Evolutionary conservation across 1,140 invertebrate genomes (phyloP), one percentile per base, ranked within the genome.

Genomic region (Zaprionus kolodkinae): DNA sequence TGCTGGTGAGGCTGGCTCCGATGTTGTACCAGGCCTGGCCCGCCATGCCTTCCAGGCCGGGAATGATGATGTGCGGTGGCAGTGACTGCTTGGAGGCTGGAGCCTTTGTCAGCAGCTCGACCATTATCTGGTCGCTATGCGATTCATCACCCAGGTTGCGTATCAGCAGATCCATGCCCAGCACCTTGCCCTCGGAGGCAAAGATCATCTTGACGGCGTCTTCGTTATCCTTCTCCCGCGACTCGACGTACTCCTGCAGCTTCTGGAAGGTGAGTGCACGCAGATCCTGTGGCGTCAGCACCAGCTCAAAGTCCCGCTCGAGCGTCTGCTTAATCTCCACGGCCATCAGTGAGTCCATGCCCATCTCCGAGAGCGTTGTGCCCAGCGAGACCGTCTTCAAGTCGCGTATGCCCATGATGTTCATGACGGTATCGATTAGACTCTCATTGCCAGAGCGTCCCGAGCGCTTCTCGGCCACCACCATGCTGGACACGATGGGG

Each of bases 311-410:
- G 87, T 97, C 96, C 88, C 96, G 93, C 91, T 98, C 97, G 6
- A 98, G 92, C 0, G 96, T 96, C 92, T 97, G 96, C 82, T 97
- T 97, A 69, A 98, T 96, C 93, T 98, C 97, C 1, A 97, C 96
- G 5, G 96, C 96, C 96, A 97, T 97, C 88, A 98, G 94, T 15
- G 96, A 97, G 93, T 98, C 97, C 94, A 98, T 96, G 57, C 97
- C 97, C 52, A 98, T 94, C 93, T 98, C 97, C 17, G 96, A 96
- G 1, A 99, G 93, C 0, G 95, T 93, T 95, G 96, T 52, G 95
- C 95, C 72, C 94, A 95, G 95, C 56, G 95, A 95, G 3, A 97
- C 93, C 12, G 94, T 94, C 76, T 95, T 95, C 27, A 94, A 65
- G 77, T 94, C 94, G 45, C 93, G 63, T 61, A 93, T 93, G 12